Evolutionary conservation across 92 coral and sea anemone genomes (phyloP).

Genomic region (Siderastrea siderea): DNA sequence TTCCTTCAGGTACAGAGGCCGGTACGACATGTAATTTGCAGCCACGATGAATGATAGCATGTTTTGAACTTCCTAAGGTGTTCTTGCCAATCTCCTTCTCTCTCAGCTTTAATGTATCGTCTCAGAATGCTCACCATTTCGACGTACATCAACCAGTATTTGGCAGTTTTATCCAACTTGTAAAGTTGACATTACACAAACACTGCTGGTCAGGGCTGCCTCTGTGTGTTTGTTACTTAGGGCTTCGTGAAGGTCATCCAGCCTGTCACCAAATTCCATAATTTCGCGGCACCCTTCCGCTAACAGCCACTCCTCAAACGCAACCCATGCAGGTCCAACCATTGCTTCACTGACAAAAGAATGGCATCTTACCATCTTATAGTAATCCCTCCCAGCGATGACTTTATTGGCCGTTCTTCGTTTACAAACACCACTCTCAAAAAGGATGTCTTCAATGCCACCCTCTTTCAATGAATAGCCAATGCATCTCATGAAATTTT

Average conservation of each 20-base stretch:
- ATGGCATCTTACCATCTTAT: constrained; percentile 37
- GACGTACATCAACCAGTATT: constrained; percentile 29
- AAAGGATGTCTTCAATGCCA: constrained; percentile 22
- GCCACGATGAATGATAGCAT: constrained; percentile 19
- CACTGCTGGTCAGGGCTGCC: too few species aligned
- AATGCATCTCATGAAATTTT: constrained; percentile 30
- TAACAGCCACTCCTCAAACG: constrained; percentile 20
- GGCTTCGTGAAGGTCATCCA: constrained; percentile 21
- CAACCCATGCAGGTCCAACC: constrained; percentile 44
- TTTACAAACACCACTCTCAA: constrained; percentile 13
- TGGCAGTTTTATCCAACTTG: constrained; percentile 6
- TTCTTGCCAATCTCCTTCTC: constrained; percentile 26
- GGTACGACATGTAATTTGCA: constrained; percentile 8
- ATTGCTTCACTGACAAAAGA: constrained; percentile 41
- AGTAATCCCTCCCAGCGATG: constrained; percentile 37
- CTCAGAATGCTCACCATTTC: constrained; percentile 8
- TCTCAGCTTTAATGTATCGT: constrained; percentile 22
- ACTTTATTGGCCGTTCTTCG: constrained; percentile 27
- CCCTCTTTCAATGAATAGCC: background rate
- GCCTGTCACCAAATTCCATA: constrained; percentile 31
- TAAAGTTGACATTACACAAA: too few species aligned
- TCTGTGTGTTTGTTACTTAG: too few species aligned
- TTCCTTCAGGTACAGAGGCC: constrained; percentile 45
- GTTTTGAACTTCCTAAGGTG: constrained; percentile 32
- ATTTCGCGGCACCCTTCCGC: constrained; percentile 23